These are phyloP conservation scores for Rhynchotus rufescens DNA, from an alignment of 2,797 vertebrate genomes.

Conservation along the genomic window DNA sequence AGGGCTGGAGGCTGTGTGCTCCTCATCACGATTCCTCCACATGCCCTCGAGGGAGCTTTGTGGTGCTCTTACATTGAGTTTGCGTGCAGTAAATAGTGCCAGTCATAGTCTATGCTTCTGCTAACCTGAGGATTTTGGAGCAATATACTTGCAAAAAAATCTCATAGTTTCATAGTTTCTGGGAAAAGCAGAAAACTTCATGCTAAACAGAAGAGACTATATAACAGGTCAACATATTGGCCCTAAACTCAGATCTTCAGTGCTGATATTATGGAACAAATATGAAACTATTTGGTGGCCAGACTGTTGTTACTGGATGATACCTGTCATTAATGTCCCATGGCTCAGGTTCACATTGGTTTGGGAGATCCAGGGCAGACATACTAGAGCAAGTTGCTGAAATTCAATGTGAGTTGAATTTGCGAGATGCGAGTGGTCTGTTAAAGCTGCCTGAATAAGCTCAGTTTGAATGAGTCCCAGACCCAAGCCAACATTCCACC, in stretches of 20 bases:
- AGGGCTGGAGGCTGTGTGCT: background rate
- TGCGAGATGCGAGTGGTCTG: background rate
- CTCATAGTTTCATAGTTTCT: background rate
- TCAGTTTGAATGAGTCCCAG: background rate
- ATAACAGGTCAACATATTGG: background rate
- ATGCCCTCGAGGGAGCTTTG: accelerated
- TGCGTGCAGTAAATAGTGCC: background rate
- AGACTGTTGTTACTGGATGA: background rate
- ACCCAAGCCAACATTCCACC: background rate
- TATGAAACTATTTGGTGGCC: background rate
- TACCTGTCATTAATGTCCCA: background rate
- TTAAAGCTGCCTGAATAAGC: background rate
- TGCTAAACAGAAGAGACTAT: background rate
- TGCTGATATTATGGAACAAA: background rate
- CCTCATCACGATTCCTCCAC: accelerated
- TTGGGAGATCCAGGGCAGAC: background rate
- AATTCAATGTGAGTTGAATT: no score
- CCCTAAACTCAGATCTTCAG: background rate
- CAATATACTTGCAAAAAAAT: background rate
- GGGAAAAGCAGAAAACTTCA: background rate
- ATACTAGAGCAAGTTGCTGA: background rate
- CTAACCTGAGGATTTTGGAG: background rate
- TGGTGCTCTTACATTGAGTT: background rate
- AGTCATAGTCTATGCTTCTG: background rate
- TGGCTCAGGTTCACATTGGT: background rate